phyloP scores from a whole-genome alignment of 64 coral and sea anemone genomes.

The Exaiptasia diaphana region DNA sequence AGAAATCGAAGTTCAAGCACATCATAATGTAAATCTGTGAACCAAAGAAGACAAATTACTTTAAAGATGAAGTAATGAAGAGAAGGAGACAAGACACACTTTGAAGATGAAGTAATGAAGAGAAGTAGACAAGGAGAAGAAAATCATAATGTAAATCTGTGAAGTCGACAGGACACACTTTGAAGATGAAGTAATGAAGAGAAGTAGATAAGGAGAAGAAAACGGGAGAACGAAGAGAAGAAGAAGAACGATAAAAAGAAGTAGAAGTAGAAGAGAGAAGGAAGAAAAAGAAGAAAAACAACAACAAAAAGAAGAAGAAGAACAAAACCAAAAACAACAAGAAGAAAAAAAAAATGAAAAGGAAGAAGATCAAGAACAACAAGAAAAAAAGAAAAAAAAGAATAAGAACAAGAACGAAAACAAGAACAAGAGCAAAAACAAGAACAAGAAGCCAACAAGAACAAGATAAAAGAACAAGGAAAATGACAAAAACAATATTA shows the following conservation, averaged over 20 bases:
- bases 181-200: too few relatives aligned
- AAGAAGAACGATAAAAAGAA: too few relatives aligned
- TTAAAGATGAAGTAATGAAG: not conserved
- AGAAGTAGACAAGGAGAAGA: not conserved
- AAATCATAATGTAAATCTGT: not conserved
- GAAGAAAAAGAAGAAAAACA: too few relatives aligned
- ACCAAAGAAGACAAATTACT: not conserved
- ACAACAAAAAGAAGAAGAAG: too few relatives aligned
- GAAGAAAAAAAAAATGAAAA: too few relatives aligned
- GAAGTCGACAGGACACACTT: not conserved
- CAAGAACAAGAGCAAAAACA: not conserved
- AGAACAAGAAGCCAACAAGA: too few relatives aligned
- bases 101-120: too few relatives aligned
- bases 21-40: conserved; percentile 97
- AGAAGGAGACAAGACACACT: too few relatives aligned
- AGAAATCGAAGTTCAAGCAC: conserved; percentile 97
- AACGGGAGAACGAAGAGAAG: not conserved
- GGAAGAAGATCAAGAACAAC: not conserved
- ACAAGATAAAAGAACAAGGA: not conserved
- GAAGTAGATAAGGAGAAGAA: not conserved
- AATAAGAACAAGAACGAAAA: not conserved
- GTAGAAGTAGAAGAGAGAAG: too few relatives aligned
- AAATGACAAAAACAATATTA: not conserved
- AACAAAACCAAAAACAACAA: too few relatives aligned
- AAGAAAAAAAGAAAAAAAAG: not conserved